Base-by-base conservation (phyloP, 2,797 vertebrate genomes). In the Siniperca obscura region DNA sequence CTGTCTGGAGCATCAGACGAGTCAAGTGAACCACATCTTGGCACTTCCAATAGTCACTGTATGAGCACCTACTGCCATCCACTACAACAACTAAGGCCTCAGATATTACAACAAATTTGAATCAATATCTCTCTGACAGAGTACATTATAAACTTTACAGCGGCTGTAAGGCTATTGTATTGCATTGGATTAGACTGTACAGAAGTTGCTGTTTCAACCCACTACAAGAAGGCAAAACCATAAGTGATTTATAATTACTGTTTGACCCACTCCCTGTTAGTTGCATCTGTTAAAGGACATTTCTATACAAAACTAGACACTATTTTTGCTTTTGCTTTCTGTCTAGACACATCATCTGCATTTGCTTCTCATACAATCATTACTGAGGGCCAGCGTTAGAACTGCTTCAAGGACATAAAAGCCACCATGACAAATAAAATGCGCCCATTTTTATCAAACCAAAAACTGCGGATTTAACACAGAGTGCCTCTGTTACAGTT, bases 321-420 rank as follows among this genome's bases (percentile, higher is more conserved):
- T 74, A 66, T 80, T 79, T 86, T 78, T 81, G 75, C 70, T 74
- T 70, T 70, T 60, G 52, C 55, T 86, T 79, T 22, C 75, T 71
- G 88, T 87, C 89, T 83, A 88, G 86, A 91, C 87, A 74, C 40
- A 83, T 88, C 55, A 77, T 91, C 79, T 87, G 80, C 87, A 84
- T 80, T 78, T 52, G 30, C 46, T 60, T 82, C 79, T 83, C 72
- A 78, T 71, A 70, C 53, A 78, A 25, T 70, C 59, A 67, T 73
- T 7, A 27, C 44, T 65, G 66, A 71, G 65, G 50, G 11, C 14
- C 66, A 74, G 50, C 74, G 78, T 61, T 62, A 71, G 70, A 83
- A 65, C 19, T 52, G 56, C 42, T 40, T 69, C 30, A 76, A 70
- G 42, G 68, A 34, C 21, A 74, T 27, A 57, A 76, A 77, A 70